These are phyloP conservation scores for Apis cerana DNA, from an alignment of 1,140 invertebrate genomes.

Conservation along the genomic window DNA sequence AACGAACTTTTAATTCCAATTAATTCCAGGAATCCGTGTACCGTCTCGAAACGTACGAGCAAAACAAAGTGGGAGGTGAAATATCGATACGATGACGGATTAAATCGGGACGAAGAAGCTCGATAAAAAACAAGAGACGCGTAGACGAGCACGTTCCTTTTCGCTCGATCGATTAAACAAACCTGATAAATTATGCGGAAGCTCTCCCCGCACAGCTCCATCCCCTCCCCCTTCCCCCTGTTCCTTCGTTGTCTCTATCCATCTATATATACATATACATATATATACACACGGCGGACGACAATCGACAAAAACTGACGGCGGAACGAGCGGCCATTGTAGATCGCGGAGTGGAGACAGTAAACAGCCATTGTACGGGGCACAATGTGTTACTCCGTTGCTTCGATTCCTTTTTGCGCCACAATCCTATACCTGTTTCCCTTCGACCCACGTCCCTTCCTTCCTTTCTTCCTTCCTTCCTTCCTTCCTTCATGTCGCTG, in stretches of 20 bases:
- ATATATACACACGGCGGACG: slow-evolving; percentile 48
- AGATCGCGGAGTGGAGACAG: slow-evolving; percentile 74
- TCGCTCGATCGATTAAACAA: slow-evolving; percentile 73
- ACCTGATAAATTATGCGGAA: slow-evolving; percentile 77
- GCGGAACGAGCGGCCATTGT: slow-evolving; percentile 74
- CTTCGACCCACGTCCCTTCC: slow-evolving; percentile 32
- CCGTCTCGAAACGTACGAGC: neutral
- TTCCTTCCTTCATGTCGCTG: neutral
- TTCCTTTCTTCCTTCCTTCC: neutral
- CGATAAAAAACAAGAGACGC: slow-evolving; percentile 15
- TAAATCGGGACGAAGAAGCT: slow-evolving; percentile 8
- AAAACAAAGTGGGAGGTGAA: no score
- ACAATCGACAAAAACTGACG: slow-evolving; percentile 78
- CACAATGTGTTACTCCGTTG: slow-evolving; percentile 64
- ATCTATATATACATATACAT: neutral
- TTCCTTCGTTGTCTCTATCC: slow-evolving; percentile 45
- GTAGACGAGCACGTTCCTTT: slow-evolving; percentile 38
- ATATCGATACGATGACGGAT: neutral
- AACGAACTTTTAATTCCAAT: no score
- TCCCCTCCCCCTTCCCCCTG: slow-evolving; percentile 52
- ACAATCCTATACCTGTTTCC: slow-evolving; percentile 59
- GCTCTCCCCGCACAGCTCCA: slow-evolving; percentile 48
- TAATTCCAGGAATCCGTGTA: no score
- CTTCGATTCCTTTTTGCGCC: slow-evolving; percentile 63
- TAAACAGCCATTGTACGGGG: slow-evolving; percentile 73